Percentiles rank a stretch among this genome's conserved stretches.
phyloP scores from a whole-genome alignment of 2,888 invertebrate genomes.

The Polyploca ridens region DNA sequence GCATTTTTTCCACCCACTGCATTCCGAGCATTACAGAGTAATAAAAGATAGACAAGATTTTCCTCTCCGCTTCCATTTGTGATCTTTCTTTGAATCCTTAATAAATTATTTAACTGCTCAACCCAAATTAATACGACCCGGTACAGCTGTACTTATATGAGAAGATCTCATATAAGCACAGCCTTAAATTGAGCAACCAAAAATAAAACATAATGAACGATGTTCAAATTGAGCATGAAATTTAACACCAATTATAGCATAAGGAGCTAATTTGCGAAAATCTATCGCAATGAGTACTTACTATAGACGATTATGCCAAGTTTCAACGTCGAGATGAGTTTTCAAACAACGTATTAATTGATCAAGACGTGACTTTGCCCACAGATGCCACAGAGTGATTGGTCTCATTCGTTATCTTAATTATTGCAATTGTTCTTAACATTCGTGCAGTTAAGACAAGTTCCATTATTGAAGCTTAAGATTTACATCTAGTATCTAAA shows the following conservation, averaged over 20 bases:
- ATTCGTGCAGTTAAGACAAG: not conserved
- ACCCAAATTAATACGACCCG: not conserved
- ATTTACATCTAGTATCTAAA: not conserved
- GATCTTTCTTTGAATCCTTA: not conserved
- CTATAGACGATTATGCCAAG: not conserved
- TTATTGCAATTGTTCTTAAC: conserved; percentile 8
- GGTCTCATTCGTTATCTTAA: conserved; percentile 8
- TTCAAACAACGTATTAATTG: conserved; percentile 4
- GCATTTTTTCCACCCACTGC: conserved; percentile 1
- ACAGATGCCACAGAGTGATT: not conserved
- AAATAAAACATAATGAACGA: no score
- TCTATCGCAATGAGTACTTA: not conserved
- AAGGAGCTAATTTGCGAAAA: not conserved
- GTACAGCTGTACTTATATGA: no score
- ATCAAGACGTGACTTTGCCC: conserved; percentile 1
- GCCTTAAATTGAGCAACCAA: no score
- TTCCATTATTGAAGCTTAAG: not conserved
- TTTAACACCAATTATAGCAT: not conserved
- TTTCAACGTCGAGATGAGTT: not conserved
- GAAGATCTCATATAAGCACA: not conserved
- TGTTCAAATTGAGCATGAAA: not conserved
- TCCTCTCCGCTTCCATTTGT: not conserved
- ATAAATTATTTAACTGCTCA: not conserved
- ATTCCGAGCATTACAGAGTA: not conserved
- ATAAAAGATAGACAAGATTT: not conserved